Base-by-base conservation (phyloP, 2,113 vertebrate species). In the Collichthys lucidus region DNA sequence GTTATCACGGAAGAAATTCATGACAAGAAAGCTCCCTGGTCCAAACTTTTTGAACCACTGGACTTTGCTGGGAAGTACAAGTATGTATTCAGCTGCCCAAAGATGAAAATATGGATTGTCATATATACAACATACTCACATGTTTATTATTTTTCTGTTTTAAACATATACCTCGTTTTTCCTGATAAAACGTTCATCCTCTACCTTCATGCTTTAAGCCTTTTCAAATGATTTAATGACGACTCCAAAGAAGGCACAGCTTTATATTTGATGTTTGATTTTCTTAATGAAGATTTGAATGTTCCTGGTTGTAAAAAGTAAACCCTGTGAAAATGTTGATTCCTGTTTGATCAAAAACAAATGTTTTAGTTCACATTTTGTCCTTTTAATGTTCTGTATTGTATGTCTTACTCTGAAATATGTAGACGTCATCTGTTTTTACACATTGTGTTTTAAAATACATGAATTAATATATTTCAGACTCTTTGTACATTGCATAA, bases 1-100 rank as follows among this genome's bases (percentile, higher is more conserved):
- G 6, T 1, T 6, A 35, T 35, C 31, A 6, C 5, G 5, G 31
- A 35, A 35, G 3, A 35, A 1, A 35, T 35, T 35, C 31, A 97
- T 94, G 95, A 96, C 95, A 96, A 95, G 94, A 97, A 97, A 95
- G 96, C 95, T 91, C 95, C 96, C 86, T 98, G 97, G 97, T 95
- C 96, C 93, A 96, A 97, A 96, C 96, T 98, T 92, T 97, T 98
- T 96, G 96, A 97, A 95, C 95, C 95, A 91, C 95, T 96, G 92
- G 96, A 97, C 96, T 97, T 98, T 96, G 97, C 97, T 96, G 95
- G 96, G 69, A 98, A 97, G 94, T 97, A 98, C 96, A 96, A 97
- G 97, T 98, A 98, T 96, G 97, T 98, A 97, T 96, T 96, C 95
- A 50, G 3, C n/a, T 56, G 17, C 20, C 3, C 2, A 15, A 20